These are phyloP conservation scores for Dicerorhinus sumatrensis DNA, from an alignment of 2,113 vertebrate species.

Conservation along the genomic window DNA sequence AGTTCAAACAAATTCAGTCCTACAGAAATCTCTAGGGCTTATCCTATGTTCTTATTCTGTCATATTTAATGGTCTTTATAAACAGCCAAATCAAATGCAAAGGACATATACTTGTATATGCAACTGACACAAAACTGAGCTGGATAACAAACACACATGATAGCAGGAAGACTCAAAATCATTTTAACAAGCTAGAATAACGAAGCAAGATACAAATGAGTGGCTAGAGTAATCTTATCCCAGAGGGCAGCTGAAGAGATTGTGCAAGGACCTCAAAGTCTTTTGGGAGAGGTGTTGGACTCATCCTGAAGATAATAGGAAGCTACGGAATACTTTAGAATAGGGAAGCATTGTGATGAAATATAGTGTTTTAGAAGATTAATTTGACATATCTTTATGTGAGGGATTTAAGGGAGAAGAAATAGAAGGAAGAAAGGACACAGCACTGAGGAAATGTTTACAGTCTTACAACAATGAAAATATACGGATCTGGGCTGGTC, in stretches of 20 bases:
- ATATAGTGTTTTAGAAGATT: neutral
- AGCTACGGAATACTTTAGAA: neutral
- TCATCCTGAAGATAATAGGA: neutral
- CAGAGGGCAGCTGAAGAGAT: neutral
- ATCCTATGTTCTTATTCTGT: neutral
- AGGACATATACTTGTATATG: neutral
- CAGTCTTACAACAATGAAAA: neutral
- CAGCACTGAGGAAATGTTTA: neutral
- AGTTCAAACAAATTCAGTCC: neutral
- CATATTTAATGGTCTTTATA: neutral
- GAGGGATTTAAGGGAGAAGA: neutral
- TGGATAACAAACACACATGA: neutral
- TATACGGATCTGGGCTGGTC: neutral
- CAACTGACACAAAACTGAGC: neutral
- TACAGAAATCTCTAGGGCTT: neutral
- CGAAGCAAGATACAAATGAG: neutral
- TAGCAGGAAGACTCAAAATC: slow-evolving; percentile 31
- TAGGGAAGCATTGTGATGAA: neutral
- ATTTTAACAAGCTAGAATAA: slow-evolving; percentile 8
- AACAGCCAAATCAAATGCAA: neutral
- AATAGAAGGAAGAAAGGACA: neutral
- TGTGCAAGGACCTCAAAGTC: neutral
- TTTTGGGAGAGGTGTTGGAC: neutral
- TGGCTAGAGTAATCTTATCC: neutral
- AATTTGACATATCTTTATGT: neutral